Conservation (phyloP, 2,113 vertebrate species). For the Castor canadensis region DNA sequence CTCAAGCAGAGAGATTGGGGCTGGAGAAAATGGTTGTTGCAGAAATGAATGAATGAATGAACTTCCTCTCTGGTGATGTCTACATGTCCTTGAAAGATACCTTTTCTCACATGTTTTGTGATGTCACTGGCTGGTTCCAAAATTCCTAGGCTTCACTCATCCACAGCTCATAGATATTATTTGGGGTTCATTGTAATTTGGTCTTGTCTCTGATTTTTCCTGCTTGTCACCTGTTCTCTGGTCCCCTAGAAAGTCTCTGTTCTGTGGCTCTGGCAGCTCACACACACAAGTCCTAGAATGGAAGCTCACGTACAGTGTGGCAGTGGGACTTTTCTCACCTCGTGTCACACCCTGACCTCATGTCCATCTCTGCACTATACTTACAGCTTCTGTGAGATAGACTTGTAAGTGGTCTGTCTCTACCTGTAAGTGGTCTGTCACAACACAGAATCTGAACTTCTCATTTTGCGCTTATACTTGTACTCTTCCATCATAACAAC, state of each 20-base stretch:
- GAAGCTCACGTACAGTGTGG: rapidly evolving
- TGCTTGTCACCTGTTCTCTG: neutral
- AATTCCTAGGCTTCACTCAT: neutral
- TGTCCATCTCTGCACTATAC: neutral
- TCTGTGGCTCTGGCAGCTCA: neutral
- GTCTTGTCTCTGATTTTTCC: neutral
- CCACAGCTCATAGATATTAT: neutral
- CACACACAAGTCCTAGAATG: neutral
- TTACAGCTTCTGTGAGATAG: neutral
- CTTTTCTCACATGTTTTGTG: neutral
- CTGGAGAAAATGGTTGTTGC: too few species aligned
- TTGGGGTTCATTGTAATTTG: neutral
- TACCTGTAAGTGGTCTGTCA: neutral
- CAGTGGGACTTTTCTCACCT: neutral
- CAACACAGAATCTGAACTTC: too few species aligned
- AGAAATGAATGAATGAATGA: too few species aligned
- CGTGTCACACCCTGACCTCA: neutral
- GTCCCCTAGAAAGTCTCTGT: neutral
- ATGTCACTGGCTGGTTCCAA: neutral
- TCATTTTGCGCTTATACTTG: neutral
- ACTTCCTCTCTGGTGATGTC: neutral
- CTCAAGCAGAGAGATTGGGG: neutral
- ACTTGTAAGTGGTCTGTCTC: neutral
- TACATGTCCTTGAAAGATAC: rapidly evolving
- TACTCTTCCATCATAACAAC: neutral